These are phyloP conservation scores for Zaprionus vittiger DNA, from an alignment of 1,140 invertebrate species.

Conservation along the genomic window DNA sequence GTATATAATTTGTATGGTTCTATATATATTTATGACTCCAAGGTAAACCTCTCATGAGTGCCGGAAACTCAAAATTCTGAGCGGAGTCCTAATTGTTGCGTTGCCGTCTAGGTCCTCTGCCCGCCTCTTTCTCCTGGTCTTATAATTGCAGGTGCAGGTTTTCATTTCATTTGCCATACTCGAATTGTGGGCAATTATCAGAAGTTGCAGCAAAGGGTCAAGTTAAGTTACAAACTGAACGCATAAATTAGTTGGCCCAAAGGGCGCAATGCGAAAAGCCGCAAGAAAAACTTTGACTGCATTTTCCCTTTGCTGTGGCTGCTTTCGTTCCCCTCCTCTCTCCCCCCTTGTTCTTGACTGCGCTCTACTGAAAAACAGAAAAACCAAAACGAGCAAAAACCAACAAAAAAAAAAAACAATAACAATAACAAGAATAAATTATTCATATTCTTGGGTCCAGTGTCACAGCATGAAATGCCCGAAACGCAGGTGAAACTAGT, in stretches of 20 bases:
- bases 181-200: constrained; percentile 34
- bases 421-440: constrained; percentile 52
- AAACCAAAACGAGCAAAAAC: neutral
- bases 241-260: constrained; percentile 72
- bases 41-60: neutral
- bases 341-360: too few relatives aligned
- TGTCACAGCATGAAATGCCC: constrained; percentile 20
- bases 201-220: constrained; percentile 19
- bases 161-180: neutral
- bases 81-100: neutral
- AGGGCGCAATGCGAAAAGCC: constrained; percentile 51
- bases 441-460: constrained; percentile 39
- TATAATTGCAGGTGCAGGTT: neutral
- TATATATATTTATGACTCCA: neutral
- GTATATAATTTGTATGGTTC: too few relatives aligned
- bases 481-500: constrained; percentile 25
- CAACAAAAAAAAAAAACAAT: constrained; percentile 14
- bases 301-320: constrained; percentile 59
- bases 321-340: constrained; percentile 11
- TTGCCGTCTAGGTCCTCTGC: neutral
- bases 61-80: neutral
- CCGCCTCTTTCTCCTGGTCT: neutral
- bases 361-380: neutral
- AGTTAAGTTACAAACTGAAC: constrained; percentile 46
- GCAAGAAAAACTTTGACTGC: constrained; percentile 61